Base-by-base conservation (phyloP, 2,797 vertebrate species). In the Buphagus erythrorhynchus region DNA sequence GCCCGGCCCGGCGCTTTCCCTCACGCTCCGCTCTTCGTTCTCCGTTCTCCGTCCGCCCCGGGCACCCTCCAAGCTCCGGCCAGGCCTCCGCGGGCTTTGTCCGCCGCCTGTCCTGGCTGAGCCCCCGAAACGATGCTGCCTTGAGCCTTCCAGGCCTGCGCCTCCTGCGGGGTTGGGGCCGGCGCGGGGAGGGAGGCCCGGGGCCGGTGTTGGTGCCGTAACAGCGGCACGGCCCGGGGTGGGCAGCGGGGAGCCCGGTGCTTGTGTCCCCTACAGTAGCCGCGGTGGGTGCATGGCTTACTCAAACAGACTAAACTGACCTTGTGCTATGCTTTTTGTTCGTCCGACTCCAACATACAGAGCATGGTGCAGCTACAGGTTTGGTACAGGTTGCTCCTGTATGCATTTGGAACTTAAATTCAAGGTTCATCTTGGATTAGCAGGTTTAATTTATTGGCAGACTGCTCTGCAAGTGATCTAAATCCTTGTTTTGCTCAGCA, bases 321-420 rank as follows among this genome's bases (percentile, higher is more conserved):
- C 5, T 22, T 5, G 2, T 12, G 19, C 13, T 29, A 22, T 8
- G 11, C 5, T 8, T 25, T 48, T n/a, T 48, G 8, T 62, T 28
- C 6, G 26, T 20, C 12, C 10, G 54, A 29, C 26, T 61, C 13
- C 5, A 3, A 8, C 2, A 0, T 11, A 0, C 16, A 7, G 13
- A 21, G 26, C 43, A 0, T 3, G 31, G 36, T 29, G 6, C 6
- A 0, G 22, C 31, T 35, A 11, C n/a, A 18, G 43, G 51, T 74
- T 73, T 49, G 51, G 36, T 33, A 4, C 6, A 0, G 15, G 33
- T 40, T 3, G 3, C 18, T 62, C 21, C 40, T 33, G 6, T 21
- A 11, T 3, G 3, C 0, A 0, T 13, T 67, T 54, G 33, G 33
- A 68, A 1, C 21, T 2, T 11, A 4, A 8, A 18, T 63, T 25